Conservation (phyloP, 2,888 invertebrate genomes). For the Chromoteleia sp. region DNA sequence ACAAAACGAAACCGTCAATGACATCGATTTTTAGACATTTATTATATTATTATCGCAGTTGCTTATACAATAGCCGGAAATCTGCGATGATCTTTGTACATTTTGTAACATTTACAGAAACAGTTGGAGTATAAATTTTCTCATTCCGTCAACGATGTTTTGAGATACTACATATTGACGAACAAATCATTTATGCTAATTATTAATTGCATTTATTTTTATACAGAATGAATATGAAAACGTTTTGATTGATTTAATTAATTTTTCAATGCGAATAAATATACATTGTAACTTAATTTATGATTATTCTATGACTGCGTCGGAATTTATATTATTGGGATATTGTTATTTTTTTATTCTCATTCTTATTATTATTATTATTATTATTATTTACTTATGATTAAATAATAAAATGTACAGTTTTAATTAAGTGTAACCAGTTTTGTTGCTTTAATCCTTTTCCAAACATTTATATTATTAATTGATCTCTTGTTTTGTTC, state of each 20-base stretch:
- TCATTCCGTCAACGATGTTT: conserved; percentile 37
- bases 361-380: no score
- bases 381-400: conserved; percentile 10
- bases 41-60: not conserved
- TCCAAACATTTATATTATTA: no score
- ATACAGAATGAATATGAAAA: conserved; percentile 15
- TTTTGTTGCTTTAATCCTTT: not conserved
- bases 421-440: conserved; percentile 1
- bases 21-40: not conserved
- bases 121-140: conserved; percentile 28
- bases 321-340: conserved; percentile 3
- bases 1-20: not conserved
- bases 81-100: not conserved
- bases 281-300: conserved; percentile 7
- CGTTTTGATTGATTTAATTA: conserved; percentile 4
- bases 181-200: conserved; percentile 1
- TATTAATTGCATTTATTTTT: conserved; percentile 38
- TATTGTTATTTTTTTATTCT: no score
- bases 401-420: conserved; percentile 31
- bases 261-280: not conserved
- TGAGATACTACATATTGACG: conserved; percentile 4
- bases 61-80: not conserved
- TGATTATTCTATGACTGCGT: not conserved
- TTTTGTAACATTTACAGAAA: conserved; percentile 21
- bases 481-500: no score